phyloP scores from a whole-genome alignment of 2,888 invertebrate species.

The Imbricaverruca yamaguchii region DNA sequence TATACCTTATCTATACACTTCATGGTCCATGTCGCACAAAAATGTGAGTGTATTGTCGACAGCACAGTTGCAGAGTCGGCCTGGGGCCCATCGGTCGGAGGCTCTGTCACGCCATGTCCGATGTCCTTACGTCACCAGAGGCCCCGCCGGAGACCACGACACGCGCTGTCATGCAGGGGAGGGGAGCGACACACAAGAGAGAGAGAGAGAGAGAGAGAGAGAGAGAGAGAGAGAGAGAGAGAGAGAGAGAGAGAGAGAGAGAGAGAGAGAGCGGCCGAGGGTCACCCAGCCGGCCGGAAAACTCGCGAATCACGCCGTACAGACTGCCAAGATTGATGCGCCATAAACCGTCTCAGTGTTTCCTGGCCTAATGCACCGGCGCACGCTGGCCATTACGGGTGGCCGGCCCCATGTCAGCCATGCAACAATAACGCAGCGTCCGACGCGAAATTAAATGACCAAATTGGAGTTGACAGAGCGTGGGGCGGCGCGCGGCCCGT shows the following conservation, averaged over 20 bases:
- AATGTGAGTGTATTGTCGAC: too few species aligned
- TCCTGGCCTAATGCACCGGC: slow-evolving; percentile 5
- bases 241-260: too few species aligned
- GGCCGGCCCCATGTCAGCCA: neutral
- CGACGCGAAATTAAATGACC: slow-evolving; percentile 17
- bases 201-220: too few species aligned
- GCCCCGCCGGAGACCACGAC: too few species aligned
- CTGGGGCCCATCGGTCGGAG: too few species aligned
- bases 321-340: slow-evolving; percentile 1
- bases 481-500: neutral
- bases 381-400: neutral
- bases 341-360: neutral
- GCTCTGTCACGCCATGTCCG: too few species aligned
- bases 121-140: too few species aligned
- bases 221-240: too few species aligned
- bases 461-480: slow-evolving; percentile 21
- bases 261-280: too few species aligned
- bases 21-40: too few species aligned
- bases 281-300: neutral
- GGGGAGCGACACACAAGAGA: neutral
- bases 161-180: neutral
- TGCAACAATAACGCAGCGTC: neutral
- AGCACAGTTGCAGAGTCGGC: too few species aligned
- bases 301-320: neutral
- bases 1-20: too few species aligned